Conservation (phyloP, 2,797 vertebrate genomes). For the Serranus cabrilla region DNA sequence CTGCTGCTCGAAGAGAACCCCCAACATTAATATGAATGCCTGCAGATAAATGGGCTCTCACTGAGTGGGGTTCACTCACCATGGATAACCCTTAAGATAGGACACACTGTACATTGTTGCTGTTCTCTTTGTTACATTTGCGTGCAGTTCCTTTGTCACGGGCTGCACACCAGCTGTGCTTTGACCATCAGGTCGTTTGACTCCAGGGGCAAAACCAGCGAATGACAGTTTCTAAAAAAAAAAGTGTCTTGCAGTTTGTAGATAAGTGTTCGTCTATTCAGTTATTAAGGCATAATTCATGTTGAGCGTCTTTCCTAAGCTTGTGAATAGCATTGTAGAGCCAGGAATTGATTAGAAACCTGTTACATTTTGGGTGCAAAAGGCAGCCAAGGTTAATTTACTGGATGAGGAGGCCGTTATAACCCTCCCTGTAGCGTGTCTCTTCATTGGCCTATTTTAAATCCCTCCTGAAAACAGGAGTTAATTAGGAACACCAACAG, state of each 20-base stretch:
- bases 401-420: constrained; percentile 72
- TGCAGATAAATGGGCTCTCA: constrained; percentile 67
- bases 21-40: constrained; percentile 60
- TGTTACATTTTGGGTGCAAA: constrained; percentile 77
- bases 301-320: constrained; percentile 60
- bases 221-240: constrained; percentile 20
- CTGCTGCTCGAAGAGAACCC: constrained; percentile 39
- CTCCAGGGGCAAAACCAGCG: constrained; percentile 13
- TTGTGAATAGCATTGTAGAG: constrained; percentile 44
- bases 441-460: constrained; percentile 78
- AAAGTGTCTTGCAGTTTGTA: constrained; percentile 44
- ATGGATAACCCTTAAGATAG: background rate
- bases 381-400: constrained; percentile 82
- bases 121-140: constrained; percentile 25
- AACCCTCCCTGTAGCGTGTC: constrained; percentile 69
- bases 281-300: constrained; percentile 45
- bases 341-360: constrained; percentile 63
- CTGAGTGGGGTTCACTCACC: constrained; percentile 17
- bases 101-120: constrained; percentile 11
- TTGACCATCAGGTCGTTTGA: constrained; percentile 29
- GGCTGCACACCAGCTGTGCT: constrained; percentile 32
- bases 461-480: constrained; percentile 78
- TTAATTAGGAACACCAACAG: constrained; percentile 79
- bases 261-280: constrained; percentile 56
- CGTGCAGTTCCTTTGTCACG: constrained; percentile 21